Evolutionary conservation across 2,797 vertebrate species (phyloP), one percentile per base, ranked within the genome.

Genomic region (Euphonia xanthogaster): DNA sequence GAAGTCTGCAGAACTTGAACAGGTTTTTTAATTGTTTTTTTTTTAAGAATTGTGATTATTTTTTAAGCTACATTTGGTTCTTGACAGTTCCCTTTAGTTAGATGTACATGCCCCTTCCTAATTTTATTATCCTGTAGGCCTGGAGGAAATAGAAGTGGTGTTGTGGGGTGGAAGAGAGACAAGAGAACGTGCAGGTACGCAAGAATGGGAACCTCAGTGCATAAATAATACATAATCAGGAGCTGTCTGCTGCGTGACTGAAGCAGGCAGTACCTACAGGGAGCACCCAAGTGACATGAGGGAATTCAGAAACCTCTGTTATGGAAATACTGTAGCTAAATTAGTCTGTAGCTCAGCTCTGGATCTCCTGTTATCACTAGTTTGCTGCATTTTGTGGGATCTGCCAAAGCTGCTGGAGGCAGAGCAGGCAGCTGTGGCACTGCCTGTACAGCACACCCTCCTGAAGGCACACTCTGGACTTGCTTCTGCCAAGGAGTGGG

Each of bases 1-100:
- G 94, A 93, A 89, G 93, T 91, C 89, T 93, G 90, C 90, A 91
- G 79, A 86, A 88, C 45, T 91, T 83, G 54, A 95, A 84, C 50
- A 67, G 10, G 18, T 73, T 94, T 96, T 96, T 85, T 33, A 83
- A 67, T 89, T 61, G 68, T 30, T 25, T 1, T 62, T 92, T 92
- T 93, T 94, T 88, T 9, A 91, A 84, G 18, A 75, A 44, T 45
- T 50, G 13, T 45, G 42, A 30, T 28, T 71, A 22, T 79, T 95
- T 95, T 94, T 94, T 76, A 95, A 91, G 35, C 42, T 94, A 44
- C 6, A 1, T 58, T 91, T 84, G 31, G 35, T 80, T 88, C 57
- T 79, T 88, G 79, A 78, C 39, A 75, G 24, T 79, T 66, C 27
- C 33, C 44, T 18, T 96, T 82, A 54, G 40, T 80, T 88, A 95